Percentiles rank a stretch among this genome's conserved stretches.
Evolutionary conservation across 1,140 invertebrate genomes (phyloP).

Genomic region (Drosophila elegans): DNA sequence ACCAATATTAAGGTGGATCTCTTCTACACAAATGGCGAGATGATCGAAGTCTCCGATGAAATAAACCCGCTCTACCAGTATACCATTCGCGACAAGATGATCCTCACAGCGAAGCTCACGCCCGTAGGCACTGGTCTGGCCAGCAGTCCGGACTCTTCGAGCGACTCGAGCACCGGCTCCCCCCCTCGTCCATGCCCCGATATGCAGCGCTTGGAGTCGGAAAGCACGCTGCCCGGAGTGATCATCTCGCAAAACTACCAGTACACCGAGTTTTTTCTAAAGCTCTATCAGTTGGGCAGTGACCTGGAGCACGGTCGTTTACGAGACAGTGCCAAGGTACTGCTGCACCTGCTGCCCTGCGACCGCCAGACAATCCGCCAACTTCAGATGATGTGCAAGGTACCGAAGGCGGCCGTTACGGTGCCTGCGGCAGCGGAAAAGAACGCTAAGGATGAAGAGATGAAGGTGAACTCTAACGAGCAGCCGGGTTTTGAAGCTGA

Average conservation of each 20-base stretch:
- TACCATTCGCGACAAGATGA: constrained; percentile 95
- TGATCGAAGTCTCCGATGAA: constrained; percentile 94
- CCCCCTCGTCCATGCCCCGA: constrained; percentile 92
- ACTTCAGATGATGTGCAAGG: constrained; percentile 87
- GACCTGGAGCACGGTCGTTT: constrained; percentile 91
- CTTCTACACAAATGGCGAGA: constrained; percentile 93
- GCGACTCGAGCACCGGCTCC: constrained; percentile 87
- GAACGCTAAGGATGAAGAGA: constrained; percentile 52
- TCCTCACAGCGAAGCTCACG: constrained; percentile 94
- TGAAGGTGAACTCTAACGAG: constrained; percentile 28
- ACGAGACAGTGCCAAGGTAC: constrained; percentile 92
- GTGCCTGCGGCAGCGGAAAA: constrained; percentile 28
- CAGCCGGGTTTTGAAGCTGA: constrained; percentile 27
- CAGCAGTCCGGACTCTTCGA: constrained; percentile 90
- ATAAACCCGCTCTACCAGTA: constrained; percentile 95
- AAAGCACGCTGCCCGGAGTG: constrained; percentile 95
- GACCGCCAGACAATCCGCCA: constrained; percentile 91
- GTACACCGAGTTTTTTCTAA: constrained; percentile 95
- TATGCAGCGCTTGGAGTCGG: constrained; percentile 89
- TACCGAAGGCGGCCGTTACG: constrained; percentile 48
- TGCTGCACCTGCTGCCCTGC: constrained; percentile 96
- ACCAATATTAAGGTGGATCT: constrained; percentile 94
- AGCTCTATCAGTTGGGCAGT: constrained; percentile 95
- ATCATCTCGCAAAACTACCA: constrained; percentile 91
- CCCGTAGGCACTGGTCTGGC: constrained; percentile 93